phyloP scores from a whole-genome alignment of 1,140 invertebrate species.

The Drosophila leontia region DNA sequence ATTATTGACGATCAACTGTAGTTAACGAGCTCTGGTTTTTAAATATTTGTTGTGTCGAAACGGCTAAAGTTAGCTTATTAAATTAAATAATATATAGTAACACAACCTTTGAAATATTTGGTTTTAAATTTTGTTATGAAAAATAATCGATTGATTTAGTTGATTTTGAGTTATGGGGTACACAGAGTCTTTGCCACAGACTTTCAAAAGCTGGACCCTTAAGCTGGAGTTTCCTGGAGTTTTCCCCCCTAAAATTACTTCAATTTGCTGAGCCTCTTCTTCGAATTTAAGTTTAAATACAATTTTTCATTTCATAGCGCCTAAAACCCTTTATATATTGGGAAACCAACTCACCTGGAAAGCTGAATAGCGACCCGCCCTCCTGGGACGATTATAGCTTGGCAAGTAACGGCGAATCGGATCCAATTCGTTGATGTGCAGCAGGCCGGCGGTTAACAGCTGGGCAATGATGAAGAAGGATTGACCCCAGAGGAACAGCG shows the following conservation, averaged over 20 bases:
- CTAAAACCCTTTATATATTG: background rate
- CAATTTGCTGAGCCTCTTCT: background rate
- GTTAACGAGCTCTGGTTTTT: too few relatives aligned
- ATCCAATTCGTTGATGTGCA: constrained; percentile 98
- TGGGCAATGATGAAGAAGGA: constrained; percentile 97
- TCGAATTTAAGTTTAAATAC: background rate
- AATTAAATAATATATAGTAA: too few relatives aligned
- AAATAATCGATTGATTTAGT: too few relatives aligned
- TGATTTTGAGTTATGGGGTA: too few relatives aligned
- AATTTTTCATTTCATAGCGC: constrained; percentile 37
- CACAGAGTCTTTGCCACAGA: too few relatives aligned
- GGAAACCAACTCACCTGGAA: constrained; percentile 92
- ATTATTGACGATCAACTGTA: too few relatives aligned
- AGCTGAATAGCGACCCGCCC: constrained; percentile 96
- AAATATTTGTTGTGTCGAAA: too few relatives aligned
- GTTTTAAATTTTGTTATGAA: too few relatives aligned
- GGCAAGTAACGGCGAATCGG: constrained; percentile 97
- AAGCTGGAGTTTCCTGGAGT: too few relatives aligned
- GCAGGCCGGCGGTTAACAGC: constrained; percentile 93
- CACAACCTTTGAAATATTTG: too few relatives aligned
- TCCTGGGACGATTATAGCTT: constrained; percentile 96
- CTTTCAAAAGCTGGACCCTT: too few relatives aligned
- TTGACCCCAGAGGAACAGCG: constrained; percentile 94
- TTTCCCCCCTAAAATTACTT: background rate
- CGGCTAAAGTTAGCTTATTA: too few relatives aligned